Percentiles rank a stretch among this genome's conserved stretches.
These are phyloP conservation scores for Thymelicus sylvestris DNA, from an alignment of 2,888 invertebrate genomes.

Conservation along the genomic window DNA sequence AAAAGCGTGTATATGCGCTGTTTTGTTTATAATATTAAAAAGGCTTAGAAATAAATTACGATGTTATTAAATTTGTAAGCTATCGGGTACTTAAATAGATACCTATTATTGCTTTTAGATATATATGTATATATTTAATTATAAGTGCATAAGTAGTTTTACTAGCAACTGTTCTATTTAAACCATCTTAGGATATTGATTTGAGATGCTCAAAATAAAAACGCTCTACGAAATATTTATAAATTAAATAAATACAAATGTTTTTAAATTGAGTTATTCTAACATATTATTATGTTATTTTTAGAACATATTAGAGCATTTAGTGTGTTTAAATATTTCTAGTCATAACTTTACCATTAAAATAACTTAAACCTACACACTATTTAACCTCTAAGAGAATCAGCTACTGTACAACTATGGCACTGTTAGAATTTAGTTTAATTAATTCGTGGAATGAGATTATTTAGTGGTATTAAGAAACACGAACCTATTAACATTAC, in stretches of 20 bases:
- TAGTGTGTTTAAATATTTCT: slow-evolving; percentile 10
- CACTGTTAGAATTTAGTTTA: slow-evolving; percentile 53
- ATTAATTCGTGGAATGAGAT: slow-evolving; percentile 50
- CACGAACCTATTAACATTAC: slow-evolving; percentile 35
- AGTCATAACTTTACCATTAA: slow-evolving; percentile 24
- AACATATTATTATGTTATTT: slow-evolving; percentile 9
- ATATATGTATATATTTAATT: no score
- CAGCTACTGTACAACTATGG: slow-evolving; percentile 58
- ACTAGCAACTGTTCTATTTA: slow-evolving; percentile 6
- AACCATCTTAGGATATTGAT: background rate
- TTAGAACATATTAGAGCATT: slow-evolving; percentile 13
- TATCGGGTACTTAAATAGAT: no score
- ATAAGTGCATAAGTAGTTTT: slow-evolving; percentile 20
- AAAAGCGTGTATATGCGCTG: no score
- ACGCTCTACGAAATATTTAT: background rate
- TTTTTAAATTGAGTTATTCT: slow-evolving; percentile 7
- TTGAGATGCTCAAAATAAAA: background rate
- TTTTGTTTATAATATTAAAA: no score
- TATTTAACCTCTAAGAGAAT: slow-evolving; percentile 48
- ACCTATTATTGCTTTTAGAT: no score
- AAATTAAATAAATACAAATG: background rate
- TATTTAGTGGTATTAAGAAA: slow-evolving; percentile 43
- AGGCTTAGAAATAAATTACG: no score
- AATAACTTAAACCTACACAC: slow-evolving; percentile 29
- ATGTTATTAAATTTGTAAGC: no score